phyloP scores from a whole-genome alignment of 2,113 vertebrate species.

The Chaetodon trifascialis region DNA sequence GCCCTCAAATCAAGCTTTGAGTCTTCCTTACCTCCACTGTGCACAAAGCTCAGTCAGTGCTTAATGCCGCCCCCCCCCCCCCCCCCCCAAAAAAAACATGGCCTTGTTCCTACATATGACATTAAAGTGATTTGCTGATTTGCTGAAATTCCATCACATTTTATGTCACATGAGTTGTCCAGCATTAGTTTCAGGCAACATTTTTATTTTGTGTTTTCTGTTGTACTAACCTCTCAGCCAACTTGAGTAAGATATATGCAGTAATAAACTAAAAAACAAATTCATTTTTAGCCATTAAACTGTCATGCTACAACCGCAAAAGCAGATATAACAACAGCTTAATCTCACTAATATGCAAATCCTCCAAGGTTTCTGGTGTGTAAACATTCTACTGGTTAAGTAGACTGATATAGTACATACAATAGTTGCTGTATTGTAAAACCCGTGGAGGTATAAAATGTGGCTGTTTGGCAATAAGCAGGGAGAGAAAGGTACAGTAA shows the following conservation, averaged over 20 bases:
- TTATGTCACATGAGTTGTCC: conserved; percentile 54
- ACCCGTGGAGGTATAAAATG: conserved; percentile 68
- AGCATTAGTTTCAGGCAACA: conserved; percentile 67
- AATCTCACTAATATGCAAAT: conserved; percentile 46
- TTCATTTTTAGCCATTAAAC: neutral
- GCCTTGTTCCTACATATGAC: conserved; percentile 63
- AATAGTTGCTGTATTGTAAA: conserved; percentile 43
- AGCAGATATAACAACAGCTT: conserved; percentile 38
- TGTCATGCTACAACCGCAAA: conserved; percentile 33
- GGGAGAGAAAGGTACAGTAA: conserved; percentile 43
- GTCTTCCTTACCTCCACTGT: conserved; percentile 21
- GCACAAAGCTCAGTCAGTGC: conserved; percentile 15
- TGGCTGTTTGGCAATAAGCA: conserved; percentile 65
- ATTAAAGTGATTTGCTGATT: conserved; percentile 47
- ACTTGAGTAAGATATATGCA: conserved; percentile 34
- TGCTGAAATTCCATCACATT: conserved; percentile 48
- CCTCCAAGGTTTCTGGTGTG: conserved; percentile 55
- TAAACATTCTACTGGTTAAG: conserved; percentile 74
- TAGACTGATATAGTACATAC: conserved; percentile 45
- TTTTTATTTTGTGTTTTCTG: neutral
- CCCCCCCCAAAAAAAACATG: too few relatives aligned
- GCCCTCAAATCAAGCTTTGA: conserved; percentile 31
- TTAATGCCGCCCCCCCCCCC: conserved; percentile 34
- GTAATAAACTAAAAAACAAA: conserved; percentile 18
- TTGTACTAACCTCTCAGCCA: conserved; percentile 49